phyloP scores from a whole-genome alignment of 2,113 vertebrate genomes.

The Cheirogaleus medius region DNA sequence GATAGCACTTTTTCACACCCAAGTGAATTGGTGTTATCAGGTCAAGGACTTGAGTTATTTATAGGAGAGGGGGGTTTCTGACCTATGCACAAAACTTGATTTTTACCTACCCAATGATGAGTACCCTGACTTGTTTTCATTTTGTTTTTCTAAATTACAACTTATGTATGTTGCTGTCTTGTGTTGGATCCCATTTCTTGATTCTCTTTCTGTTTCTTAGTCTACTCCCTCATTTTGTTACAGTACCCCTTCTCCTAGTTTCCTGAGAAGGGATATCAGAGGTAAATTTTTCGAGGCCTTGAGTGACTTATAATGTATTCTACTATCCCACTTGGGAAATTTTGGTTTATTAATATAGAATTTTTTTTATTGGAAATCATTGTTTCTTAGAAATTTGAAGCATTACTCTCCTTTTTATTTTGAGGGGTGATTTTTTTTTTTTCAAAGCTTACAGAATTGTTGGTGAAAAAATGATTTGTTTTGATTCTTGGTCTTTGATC shows the following conservation, averaged over 20 bases:
- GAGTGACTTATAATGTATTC: background rate
- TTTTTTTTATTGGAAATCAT: background rate
- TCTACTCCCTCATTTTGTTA: background rate
- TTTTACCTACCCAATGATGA: background rate
- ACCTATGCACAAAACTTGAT: background rate
- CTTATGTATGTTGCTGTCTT: background rate
- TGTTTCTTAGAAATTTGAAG: background rate
- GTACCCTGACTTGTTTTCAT: background rate
- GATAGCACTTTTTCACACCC: background rate
- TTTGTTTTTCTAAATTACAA: conserved; percentile 2
- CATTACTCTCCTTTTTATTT: background rate
- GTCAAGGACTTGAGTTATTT: background rate
- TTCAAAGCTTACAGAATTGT: background rate
- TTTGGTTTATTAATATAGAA: background rate
- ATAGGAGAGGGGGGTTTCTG: background rate
- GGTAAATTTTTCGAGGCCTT: background rate
- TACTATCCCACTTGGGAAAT: background rate
- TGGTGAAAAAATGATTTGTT: background rate
- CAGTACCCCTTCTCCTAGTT: background rate
- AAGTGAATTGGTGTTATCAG: background rate
- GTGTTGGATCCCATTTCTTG: background rate
- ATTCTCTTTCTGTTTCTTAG: background rate
- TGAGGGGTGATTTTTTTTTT: background rate
- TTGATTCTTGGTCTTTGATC: background rate
- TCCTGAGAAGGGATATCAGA: background rate